Percentiles rank a stretch among this genome's conserved stretches.
These are phyloP conservation scores for Hemicentrotus pulcherrimus DNA, from an alignment of 35 echinoderm and acorn worm genomes.

Conservation along the genomic window DNA sequence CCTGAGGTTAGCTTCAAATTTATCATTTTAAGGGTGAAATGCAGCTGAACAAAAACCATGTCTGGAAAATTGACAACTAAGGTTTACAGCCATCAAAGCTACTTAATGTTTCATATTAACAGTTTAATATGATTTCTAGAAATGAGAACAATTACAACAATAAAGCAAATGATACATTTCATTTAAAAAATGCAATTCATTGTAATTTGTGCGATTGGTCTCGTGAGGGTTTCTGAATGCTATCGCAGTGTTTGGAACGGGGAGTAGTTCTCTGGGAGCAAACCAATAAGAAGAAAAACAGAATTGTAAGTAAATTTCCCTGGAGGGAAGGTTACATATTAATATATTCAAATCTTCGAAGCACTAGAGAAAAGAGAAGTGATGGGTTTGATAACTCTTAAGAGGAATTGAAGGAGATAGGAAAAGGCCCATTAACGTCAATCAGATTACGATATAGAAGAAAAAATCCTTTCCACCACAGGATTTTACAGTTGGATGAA, in stretches of 20 bases:
- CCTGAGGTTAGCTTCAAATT: too few relatives aligned
- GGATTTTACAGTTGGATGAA: not conserved
- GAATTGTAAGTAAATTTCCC: not conserved
- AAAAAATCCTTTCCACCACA: not conserved
- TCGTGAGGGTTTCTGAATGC: not conserved
- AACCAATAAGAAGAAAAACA: not conserved
- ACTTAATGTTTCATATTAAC: too few relatives aligned
- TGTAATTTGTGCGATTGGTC: not conserved
- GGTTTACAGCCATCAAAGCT: too few relatives aligned
- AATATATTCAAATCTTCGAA: not conserved
- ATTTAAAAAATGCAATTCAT: not conserved
- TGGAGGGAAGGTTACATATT: not conserved
- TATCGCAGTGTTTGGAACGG: not conserved
- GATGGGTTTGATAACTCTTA: not conserved
- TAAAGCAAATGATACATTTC: too few relatives aligned
- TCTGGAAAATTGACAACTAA: too few relatives aligned
- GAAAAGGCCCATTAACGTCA: constrained; percentile 1
- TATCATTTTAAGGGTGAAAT: too few relatives aligned
- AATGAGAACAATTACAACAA: too few relatives aligned
- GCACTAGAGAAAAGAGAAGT: not conserved
- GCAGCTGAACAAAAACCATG: too few relatives aligned
- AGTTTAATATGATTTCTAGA: too few relatives aligned
- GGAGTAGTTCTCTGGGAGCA: not conserved
- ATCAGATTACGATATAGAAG: not conserved
- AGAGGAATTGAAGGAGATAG: not conserved